A percentile compares a stretch with the other conserved stretches of the same genome.
These are phyloP conservation scores for Ormia ochracea DNA, from an alignment of 2,888 invertebrate species.

Conservation along the genomic window DNA sequence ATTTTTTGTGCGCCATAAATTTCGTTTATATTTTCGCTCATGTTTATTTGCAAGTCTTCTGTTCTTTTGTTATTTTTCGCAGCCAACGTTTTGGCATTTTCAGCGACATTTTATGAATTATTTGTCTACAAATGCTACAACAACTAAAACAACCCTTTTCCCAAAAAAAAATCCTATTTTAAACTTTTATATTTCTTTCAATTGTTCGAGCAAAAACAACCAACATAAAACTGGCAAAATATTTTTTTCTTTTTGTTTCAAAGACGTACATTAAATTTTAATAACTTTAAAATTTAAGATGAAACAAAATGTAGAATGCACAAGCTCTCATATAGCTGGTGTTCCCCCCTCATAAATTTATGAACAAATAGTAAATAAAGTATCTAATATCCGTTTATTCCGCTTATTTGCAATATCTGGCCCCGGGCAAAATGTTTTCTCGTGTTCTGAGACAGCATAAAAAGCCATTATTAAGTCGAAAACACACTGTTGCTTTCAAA, in stretches of 20 bases:
- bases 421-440: slow-evolving; percentile 9
- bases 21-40: slow-evolving; percentile 43
- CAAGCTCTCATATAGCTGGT: background rate
- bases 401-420: slow-evolving; percentile 21
- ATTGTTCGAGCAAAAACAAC: background rate
- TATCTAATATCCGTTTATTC: slow-evolving; percentile 59
- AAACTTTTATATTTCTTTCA: slow-evolving; percentile 12
- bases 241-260: slow-evolving; percentile 1
- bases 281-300: slow-evolving; percentile 36
- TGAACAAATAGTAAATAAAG: slow-evolving; percentile 38
- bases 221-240: background rate
- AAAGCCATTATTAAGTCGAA: slow-evolving; percentile 66
- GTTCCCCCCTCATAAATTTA: slow-evolving; percentile 5
- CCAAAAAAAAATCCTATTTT: background rate
- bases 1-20: slow-evolving; percentile 51
- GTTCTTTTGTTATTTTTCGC: background rate
- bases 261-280: slow-evolving; percentile 41
- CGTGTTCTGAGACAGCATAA: background rate
- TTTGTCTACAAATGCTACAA: slow-evolving; percentile 52
- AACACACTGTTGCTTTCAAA: slow-evolving; percentile 58
- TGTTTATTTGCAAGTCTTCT: slow-evolving; percentile 34
- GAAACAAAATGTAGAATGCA: background rate
- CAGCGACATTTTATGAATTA: slow-evolving; percentile 62
- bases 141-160: slow-evolving; percentile 47
- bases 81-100: slow-evolving; percentile 56